phyloP scores from a whole-genome alignment of 2,113 vertebrate species.

The Hippocampus abdominalis region DNA sequence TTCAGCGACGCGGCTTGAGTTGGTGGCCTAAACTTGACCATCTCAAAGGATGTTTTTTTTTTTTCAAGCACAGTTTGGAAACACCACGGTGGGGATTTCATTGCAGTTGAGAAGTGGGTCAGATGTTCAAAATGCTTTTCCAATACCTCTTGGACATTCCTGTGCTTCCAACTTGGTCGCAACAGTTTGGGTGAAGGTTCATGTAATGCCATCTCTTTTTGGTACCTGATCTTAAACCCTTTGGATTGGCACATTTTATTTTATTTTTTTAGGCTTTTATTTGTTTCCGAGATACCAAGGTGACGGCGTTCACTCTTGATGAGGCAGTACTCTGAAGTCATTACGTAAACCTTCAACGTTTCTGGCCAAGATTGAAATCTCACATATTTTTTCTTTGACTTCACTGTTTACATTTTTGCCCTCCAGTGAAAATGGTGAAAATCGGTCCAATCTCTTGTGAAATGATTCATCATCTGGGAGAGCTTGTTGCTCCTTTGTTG shows the following conservation, averaged over 20 bases:
- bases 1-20: conserved; percentile 1
- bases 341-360: conserved; percentile 6
- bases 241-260: conserved; percentile 9
- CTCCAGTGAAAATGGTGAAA: conserved; percentile 44
- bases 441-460: conserved; percentile 43
- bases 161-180: no score
- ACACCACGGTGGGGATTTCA: conserved; percentile 13
- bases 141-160: no score
- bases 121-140: not conserved
- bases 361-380: conserved; percentile 31
- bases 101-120: conserved; percentile 22
- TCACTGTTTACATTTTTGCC: conserved; percentile 34
- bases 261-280: conserved; percentile 23
- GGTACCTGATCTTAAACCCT: conserved; percentile 33
- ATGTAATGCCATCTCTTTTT: conserved; percentile 5
- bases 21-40: conserved; percentile 16
- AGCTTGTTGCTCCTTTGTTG: conserved; percentile 48
- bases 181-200: not conserved
- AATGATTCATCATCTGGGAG: conserved; percentile 51
- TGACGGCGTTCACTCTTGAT: conserved; percentile 25
- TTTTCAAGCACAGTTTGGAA: conserved; percentile 4
- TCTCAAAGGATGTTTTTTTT: not conserved
- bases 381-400: conserved; percentile 10
- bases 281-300: conserved; percentile 51
- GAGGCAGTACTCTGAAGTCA: conserved; percentile 20